A percentile compares a stretch with the other conserved stretches of the same genome.
Conservation (phyloP, 2,113 vertebrate genomes). For the Echinops telfairi region DNA sequence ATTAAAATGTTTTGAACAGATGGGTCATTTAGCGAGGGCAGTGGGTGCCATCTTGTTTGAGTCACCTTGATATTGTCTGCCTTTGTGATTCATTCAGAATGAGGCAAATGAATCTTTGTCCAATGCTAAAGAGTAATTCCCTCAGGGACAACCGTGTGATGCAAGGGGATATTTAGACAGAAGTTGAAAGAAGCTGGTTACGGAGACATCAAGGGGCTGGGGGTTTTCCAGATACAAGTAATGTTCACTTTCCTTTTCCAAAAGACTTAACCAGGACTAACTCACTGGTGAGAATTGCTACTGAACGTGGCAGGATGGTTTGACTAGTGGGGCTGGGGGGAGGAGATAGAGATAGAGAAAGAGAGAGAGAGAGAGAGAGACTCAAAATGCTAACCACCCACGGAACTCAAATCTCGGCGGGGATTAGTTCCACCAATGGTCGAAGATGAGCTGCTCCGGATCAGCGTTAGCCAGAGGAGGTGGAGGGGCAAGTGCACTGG, state of each 20-base stretch:
- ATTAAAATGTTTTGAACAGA: not conserved
- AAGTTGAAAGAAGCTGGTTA: not conserved
- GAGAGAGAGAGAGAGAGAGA: not conserved
- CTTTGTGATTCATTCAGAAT: not conserved
- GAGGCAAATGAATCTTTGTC: not conserved
- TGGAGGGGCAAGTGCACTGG: accelerated
- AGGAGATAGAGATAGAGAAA: not conserved
- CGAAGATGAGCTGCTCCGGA: not conserved
- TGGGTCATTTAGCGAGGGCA: not conserved
- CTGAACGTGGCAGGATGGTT: not conserved
- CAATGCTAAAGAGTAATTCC: not conserved
- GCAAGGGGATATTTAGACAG: not conserved
- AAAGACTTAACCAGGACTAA: not conserved
- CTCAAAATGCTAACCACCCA: too few species aligned
- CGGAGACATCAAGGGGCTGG: not conserved
- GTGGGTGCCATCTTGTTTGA: not conserved
- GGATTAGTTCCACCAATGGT: not conserved
- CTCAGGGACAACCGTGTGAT: not conserved
- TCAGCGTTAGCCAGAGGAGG: not conserved
- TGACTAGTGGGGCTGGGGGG: not conserved
- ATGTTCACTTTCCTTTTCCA: constrained; percentile 11
- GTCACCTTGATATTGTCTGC: not conserved
- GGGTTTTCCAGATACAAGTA: constrained; percentile 32
- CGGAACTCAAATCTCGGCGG: not conserved
- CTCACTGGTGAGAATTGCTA: not conserved